Evolutionary conservation across 2,797 vertebrate genomes (phyloP).

Genomic region (Danio jaintianensis): DNA sequence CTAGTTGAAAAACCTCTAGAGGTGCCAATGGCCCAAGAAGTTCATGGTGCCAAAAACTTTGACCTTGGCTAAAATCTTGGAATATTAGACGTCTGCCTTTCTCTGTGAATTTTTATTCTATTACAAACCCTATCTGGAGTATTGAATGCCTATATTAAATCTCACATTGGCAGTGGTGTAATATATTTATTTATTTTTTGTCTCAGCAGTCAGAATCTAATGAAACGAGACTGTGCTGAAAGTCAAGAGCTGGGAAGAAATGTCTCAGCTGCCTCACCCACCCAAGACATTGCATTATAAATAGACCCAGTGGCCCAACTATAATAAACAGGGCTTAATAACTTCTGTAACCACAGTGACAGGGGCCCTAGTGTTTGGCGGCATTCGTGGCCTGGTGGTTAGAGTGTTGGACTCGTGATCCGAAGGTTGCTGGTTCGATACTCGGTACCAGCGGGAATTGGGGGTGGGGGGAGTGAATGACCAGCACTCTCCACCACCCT

Average conservation of each 20-base stretch:
- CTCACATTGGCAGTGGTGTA: not conserved
- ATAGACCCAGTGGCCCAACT: constrained; percentile 50
- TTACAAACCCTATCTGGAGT: not conserved
- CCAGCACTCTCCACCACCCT: too few relatives aligned
- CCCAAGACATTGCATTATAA: constrained; percentile 52
- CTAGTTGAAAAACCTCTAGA: not conserved
- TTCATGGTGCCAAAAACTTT: constrained; percentile 33
- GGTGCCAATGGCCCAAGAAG: constrained; percentile 21
- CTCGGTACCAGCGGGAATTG: too few relatives aligned
- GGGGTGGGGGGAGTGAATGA: too few relatives aligned
- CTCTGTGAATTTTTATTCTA: not conserved
- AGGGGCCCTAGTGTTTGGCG: not conserved
- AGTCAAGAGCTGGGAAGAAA: constrained; percentile 40
- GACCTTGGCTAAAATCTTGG: constrained; percentile 34
- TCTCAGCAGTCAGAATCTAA: not conserved
- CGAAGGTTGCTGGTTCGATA: too few relatives aligned
- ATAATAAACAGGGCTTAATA: constrained; percentile 64
- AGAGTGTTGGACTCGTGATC: too few relatives aligned
- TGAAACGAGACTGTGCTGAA: constrained; percentile 33
- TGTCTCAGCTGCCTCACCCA: constrained; percentile 45
- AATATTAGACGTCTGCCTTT: not conserved
- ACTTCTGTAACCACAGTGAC: constrained; percentile 60
- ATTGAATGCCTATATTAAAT: constrained; percentile 13
- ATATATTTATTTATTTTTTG: constrained; percentile 3
- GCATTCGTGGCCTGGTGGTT: too few relatives aligned